These are phyloP conservation scores for Pyrgus malvae DNA, from an alignment of 2,888 invertebrate genomes.

Conservation along the genomic window DNA sequence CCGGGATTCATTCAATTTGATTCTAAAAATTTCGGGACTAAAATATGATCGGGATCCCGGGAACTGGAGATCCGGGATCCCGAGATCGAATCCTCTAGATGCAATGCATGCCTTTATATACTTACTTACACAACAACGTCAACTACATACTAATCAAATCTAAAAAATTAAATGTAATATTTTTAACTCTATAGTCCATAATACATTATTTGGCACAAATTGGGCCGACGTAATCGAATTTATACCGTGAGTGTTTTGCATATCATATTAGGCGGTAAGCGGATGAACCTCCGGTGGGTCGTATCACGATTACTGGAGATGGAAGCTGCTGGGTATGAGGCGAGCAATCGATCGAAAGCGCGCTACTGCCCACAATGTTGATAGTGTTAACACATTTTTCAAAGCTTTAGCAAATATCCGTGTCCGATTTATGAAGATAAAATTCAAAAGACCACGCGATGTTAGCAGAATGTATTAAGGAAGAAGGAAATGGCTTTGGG, in stretches of 20 bases:
- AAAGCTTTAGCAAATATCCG: slow-evolving; percentile 46
- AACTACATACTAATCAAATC: too few relatives aligned
- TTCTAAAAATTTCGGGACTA: too few relatives aligned
- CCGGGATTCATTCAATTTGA: too few relatives aligned
- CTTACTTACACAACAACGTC: too few relatives aligned
- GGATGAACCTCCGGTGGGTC: slow-evolving; percentile 47
- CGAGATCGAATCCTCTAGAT: too few relatives aligned
- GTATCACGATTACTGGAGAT: slow-evolving; percentile 53
- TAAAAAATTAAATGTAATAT: too few relatives aligned
- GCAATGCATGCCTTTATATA: too few relatives aligned
- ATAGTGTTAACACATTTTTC: slow-evolving; percentile 45
- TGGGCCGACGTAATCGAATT: slow-evolving; percentile 32
- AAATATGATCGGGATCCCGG: too few relatives aligned
- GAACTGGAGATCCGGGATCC: too few relatives aligned
- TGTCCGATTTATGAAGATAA: slow-evolving; percentile 37
- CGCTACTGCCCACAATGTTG: slow-evolving; percentile 43
- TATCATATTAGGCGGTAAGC: slow-evolving; percentile 60
- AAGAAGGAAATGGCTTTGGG: not conserved
- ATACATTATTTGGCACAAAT: slow-evolving; percentile 8
- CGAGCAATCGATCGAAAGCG: slow-evolving; percentile 42
- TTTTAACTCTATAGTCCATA: not conserved
- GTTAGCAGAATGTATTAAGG: not conserved
- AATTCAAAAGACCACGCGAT: slow-evolving; percentile 2
- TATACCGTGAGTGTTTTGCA: slow-evolving; percentile 44
- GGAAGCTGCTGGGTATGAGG: slow-evolving; percentile 43